Percentiles rank a stretch among this genome's conserved stretches.
Conservation (phyloP, 2,113 vertebrate genomes). For the Anolis carolinensis region DNA sequence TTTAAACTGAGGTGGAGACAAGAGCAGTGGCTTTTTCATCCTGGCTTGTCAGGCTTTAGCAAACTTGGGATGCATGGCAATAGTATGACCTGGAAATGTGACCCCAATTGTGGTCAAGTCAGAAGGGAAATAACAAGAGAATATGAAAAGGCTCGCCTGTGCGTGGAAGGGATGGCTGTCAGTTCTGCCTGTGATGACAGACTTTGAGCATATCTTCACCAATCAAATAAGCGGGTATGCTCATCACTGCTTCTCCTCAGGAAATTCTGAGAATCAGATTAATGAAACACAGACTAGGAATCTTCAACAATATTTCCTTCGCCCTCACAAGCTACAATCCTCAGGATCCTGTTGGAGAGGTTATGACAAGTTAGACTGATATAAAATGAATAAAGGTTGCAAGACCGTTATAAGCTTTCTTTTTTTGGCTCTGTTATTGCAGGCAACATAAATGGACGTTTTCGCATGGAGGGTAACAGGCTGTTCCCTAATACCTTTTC, state of each 20-base stretch:
- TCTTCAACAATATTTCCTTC: not conserved
- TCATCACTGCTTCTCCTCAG: not conserved
- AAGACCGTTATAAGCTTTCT: no score
- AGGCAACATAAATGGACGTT: constrained; percentile 72
- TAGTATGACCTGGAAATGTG: not conserved
- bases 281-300: not conserved
- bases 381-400: not conserved
- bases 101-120: not conserved
- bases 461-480: constrained; percentile 58
- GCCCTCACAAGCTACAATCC: not conserved
- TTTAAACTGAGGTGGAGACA: not conserved
- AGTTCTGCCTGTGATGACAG: not conserved
- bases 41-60: not conserved
- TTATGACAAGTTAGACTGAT: not conserved
- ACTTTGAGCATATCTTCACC: not conserved
- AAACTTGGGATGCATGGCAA: no score
- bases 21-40: not conserved
- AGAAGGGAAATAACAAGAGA: not conserved
- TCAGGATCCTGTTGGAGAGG: not conserved
- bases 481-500: constrained; percentile 50
- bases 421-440: constrained; percentile 4
- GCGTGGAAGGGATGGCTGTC: not conserved
- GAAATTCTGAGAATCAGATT: not conserved
- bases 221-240: not conserved
- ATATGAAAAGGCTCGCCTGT: not conserved